Conservation (phyloP, 2,113 vertebrate species). For the Oostethus manadensis region DNA sequence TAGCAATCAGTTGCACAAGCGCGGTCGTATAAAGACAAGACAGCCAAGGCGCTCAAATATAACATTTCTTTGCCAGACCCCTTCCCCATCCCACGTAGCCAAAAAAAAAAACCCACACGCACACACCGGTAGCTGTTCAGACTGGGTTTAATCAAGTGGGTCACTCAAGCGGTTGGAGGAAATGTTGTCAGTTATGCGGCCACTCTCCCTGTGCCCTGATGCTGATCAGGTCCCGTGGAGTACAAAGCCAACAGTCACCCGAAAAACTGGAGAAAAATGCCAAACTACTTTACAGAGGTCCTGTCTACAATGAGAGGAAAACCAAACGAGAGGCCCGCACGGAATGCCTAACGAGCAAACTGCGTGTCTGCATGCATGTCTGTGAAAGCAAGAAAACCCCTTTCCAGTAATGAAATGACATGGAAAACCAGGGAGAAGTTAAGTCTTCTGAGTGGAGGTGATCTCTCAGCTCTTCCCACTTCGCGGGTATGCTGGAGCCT, state of each 20-base stretch:
- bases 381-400: not conserved
- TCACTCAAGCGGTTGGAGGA: conserved; percentile 48
- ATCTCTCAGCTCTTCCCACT: too few relatives aligned
- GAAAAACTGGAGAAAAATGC: conserved; percentile 47
- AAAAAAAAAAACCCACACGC: conserved; percentile 2
- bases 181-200: conserved; percentile 50
- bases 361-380: conserved; percentile 10
- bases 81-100: too few relatives aligned
- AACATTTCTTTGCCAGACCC: too few relatives aligned
- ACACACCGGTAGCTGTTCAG: conserved; percentile 4
- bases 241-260: conserved; percentile 58
- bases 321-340: conserved; percentile 13
- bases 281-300: conserved; percentile 27
- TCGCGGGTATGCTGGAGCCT: too few relatives aligned
- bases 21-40: too few relatives aligned
- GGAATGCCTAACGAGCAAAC: not conserved
- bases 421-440: not conserved
- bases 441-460: too few relatives aligned
- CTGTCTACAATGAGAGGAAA: conserved; percentile 22
- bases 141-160: conserved; percentile 52
- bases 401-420: not conserved
- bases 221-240: conserved; percentile 65
- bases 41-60: too few relatives aligned
- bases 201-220: conserved; percentile 50
- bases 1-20: too few relatives aligned